Conservation (phyloP, 2,797 vertebrate genomes). For the Eulemur mongoz region DNA sequence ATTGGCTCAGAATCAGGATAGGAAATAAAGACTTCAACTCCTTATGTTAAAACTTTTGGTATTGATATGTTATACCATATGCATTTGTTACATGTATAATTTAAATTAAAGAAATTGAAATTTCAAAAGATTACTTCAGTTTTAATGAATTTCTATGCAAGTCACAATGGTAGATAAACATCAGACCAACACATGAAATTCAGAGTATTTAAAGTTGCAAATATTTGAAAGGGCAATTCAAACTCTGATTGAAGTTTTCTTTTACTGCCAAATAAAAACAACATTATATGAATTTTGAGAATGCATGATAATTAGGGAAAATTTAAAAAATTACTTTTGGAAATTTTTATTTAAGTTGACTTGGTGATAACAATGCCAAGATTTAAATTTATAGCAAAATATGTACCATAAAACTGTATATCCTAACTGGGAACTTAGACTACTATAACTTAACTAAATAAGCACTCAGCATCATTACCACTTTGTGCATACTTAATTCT, state of each 20-base stretch:
- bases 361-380: neutral
- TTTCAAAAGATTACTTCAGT: neutral
- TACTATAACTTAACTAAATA: neutral
- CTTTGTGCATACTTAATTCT: neutral
- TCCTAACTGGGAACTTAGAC: neutral
- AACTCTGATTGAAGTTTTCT: neutral
- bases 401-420: neutral
- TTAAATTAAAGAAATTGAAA: neutral
- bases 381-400: neutral
- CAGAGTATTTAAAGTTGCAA: neutral
- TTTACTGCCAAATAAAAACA: neutral
- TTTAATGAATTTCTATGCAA: neutral
- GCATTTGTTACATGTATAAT: neutral
- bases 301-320: neutral
- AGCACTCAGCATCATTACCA: neutral
- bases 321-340: neutral
- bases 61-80: neutral
- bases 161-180: neutral
- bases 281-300: neutral
- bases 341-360: neutral
- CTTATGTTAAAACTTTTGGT: neutral
- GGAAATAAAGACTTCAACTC: neutral
- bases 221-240: neutral
- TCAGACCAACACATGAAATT: neutral
- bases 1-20: neutral